Conservation (phyloP, 2,113 vertebrate genomes). For the Piprites chloris region DNA sequence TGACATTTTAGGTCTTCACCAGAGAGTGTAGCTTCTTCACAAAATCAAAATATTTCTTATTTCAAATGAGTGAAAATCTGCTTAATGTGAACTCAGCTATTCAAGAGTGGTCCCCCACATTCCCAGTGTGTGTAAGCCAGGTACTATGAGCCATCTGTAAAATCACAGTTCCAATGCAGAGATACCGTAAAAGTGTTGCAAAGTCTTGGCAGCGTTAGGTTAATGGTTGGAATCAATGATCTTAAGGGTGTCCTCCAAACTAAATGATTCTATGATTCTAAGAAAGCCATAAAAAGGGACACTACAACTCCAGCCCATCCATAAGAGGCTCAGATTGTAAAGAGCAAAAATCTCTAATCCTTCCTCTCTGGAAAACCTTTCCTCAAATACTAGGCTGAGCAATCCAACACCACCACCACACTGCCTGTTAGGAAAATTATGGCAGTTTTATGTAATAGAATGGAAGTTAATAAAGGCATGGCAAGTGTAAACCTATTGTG, state of each 20-base stretch:
- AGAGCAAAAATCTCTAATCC: background rate
- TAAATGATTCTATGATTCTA: background rate
- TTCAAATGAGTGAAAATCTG: background rate
- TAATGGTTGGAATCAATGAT: background rate
- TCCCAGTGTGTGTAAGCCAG: background rate
- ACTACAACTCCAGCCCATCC: background rate
- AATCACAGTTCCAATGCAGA: background rate
- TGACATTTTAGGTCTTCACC: background rate
- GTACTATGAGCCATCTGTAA: background rate
- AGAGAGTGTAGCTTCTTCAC: background rate
- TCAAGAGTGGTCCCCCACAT: background rate
- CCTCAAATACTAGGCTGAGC: background rate
- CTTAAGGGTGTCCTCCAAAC: background rate
- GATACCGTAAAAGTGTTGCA: background rate
- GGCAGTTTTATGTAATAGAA: background rate
- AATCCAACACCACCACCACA: background rate
- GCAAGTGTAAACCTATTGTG: background rate
- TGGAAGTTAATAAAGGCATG: background rate
- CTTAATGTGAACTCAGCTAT: background rate
- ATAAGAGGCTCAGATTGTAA: background rate
- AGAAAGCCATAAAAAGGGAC: background rate
- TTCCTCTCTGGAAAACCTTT: background rate
- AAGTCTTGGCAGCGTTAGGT: background rate
- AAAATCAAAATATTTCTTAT: background rate
- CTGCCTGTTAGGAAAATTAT: accelerated